phyloP scores from a whole-genome alignment of 2,797 vertebrate genomes.

The Amphiprion clarkii region DNA sequence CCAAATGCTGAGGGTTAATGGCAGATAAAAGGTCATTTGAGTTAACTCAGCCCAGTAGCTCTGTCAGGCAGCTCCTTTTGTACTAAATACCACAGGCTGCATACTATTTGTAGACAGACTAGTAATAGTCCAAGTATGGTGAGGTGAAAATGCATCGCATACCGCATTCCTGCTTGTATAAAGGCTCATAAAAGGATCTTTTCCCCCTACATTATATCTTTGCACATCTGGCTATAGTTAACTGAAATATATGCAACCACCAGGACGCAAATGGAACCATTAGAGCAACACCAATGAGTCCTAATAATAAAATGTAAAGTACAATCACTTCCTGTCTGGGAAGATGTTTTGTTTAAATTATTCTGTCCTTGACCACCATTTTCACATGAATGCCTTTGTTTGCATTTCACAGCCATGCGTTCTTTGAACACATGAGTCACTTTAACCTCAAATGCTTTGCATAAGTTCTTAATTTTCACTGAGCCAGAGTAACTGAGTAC shows the following conservation, averaged over 20 bases:
- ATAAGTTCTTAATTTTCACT: slow-evolving; percentile 1
- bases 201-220: background rate
- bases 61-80: background rate
- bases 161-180: slow-evolving; percentile 1
- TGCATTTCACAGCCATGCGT: slow-evolving; percentile 42
- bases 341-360: background rate
- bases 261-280: background rate
- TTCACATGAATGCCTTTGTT: slow-evolving; percentile 43
- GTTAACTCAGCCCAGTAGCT: slow-evolving; percentile 29
- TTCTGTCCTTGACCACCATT: slow-evolving; percentile 15
- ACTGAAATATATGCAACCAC: background rate
- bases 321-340: slow-evolving; percentile 37
- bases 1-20: slow-evolving; percentile 52
- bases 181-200: slow-evolving; percentile 12
- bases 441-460: slow-evolving; percentile 12
- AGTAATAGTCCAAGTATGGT: slow-evolving; percentile 4
- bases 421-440: slow-evolving; percentile 11
- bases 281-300: background rate
- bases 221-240: slow-evolving; percentile 35
- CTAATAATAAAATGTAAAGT: background rate
- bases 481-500: background rate
- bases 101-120: slow-evolving; percentile 30
- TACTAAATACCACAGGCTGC: slow-evolving; percentile 15
- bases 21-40: slow-evolving; percentile 47
- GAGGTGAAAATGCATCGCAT: slow-evolving; percentile 9